These are phyloP conservation scores for Thecophora atra DNA, from an alignment of 2,888 invertebrate species.

Conservation along the genomic window DNA sequence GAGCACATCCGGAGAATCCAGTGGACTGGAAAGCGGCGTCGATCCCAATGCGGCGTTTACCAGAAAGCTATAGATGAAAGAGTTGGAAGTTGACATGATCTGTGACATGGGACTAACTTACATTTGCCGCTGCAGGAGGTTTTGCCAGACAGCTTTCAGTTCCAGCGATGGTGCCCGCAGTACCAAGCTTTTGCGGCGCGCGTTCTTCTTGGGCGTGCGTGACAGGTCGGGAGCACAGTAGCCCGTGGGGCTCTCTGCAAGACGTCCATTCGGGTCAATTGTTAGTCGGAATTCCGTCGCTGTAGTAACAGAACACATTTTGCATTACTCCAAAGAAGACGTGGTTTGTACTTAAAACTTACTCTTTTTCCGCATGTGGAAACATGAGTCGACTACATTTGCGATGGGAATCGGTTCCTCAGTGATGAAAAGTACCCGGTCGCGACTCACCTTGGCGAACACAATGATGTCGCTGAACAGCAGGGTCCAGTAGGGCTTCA, in stretches of 20 bases:
- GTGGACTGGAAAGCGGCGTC: constrained; percentile 82
- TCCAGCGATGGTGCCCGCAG: constrained; percentile 84
- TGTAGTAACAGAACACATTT: constrained; percentile 65
- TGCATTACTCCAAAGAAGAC: too few relatives aligned
- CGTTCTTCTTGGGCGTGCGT: constrained; percentile 72
- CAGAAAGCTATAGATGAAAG: constrained; percentile 75
- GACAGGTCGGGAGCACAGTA: constrained; percentile 76
- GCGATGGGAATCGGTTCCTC: constrained; percentile 84
- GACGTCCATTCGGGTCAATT: constrained; percentile 72
- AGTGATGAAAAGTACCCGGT: constrained; percentile 86
- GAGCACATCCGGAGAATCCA: constrained; percentile 80
- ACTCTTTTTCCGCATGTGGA: constrained; percentile 87
- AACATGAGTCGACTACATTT: constrained; percentile 83
- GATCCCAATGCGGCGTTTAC: constrained; percentile 82
- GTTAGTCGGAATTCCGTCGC: constrained; percentile 87
- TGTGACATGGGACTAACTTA: constrained; percentile 66
- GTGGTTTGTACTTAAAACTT: constrained; percentile 44
- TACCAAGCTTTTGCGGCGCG: constrained; percentile 76
- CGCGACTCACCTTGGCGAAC: constrained; percentile 86
- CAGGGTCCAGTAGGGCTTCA: constrained; percentile 86
- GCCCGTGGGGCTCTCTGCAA: constrained; percentile 78
- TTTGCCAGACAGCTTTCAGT: constrained; percentile 90
- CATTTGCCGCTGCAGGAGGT: constrained; percentile 87
- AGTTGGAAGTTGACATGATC: background rate
- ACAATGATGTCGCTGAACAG: constrained; percentile 85